Evolutionary conservation across 2,888 invertebrate genomes (phyloP).

Genomic region (Cerceris rybyensis): DNA sequence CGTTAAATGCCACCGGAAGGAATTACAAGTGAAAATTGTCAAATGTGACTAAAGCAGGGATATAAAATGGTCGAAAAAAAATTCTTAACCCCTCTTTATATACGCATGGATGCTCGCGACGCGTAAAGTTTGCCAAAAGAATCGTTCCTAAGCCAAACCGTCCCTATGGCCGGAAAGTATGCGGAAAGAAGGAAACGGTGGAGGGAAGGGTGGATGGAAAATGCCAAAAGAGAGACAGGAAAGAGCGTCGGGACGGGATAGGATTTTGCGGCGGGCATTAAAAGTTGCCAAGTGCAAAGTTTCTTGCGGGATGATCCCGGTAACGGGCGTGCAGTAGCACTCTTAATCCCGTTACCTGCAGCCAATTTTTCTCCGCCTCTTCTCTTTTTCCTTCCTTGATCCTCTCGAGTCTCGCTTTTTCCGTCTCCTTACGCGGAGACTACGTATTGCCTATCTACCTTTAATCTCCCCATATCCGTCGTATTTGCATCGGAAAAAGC

Average conservation of each 20-base stretch:
- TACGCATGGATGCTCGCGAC: slow-evolving; percentile 40
- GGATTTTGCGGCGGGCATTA: slow-evolving; percentile 77
- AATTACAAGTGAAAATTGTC: no score
- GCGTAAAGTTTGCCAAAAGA: slow-evolving; percentile 60
- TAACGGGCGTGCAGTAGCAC: slow-evolving; percentile 75
- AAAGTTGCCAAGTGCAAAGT: slow-evolving; percentile 81
- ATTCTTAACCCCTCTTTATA: background rate
- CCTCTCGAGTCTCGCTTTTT: slow-evolving; percentile 23
- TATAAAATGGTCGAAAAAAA: background rate
- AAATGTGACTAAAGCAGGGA: background rate
- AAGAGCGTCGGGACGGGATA: slow-evolving; percentile 31
- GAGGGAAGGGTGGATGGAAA: slow-evolving; percentile 6
- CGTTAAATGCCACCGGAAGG: no score
- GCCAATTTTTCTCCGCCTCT: slow-evolving; percentile 75
- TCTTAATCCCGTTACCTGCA: slow-evolving; percentile 80
- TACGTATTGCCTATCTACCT: slow-evolving; percentile 14
- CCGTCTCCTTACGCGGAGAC: slow-evolving; percentile 1
- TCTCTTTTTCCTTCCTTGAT: slow-evolving; percentile 35
- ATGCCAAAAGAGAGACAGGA: slow-evolving; percentile 41
- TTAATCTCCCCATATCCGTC: slow-evolving; percentile 42
- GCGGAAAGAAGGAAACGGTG: slow-evolving; percentile 42
- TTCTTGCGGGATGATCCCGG: slow-evolving; percentile 77
- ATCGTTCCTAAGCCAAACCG: slow-evolving; percentile 59
- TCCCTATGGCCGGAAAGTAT: slow-evolving; percentile 44
- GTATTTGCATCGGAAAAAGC: slow-evolving; percentile 9